Conservation (phyloP, 2,797 vertebrate genomes). For the Periophthalmus magnuspinnatus region DNA sequence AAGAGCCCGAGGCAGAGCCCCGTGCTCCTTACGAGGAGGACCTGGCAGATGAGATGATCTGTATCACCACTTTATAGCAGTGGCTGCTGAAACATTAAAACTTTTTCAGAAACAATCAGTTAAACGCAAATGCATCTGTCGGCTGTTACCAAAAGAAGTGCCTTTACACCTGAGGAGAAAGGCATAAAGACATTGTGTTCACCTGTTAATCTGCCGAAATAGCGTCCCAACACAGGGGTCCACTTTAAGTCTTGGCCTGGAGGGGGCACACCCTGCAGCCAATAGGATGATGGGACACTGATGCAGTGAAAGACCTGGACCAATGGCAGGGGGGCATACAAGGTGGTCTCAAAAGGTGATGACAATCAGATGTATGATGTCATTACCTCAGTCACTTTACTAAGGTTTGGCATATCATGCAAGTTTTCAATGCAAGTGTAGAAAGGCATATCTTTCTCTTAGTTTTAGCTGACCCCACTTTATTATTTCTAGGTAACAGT, state of each 20-base stretch:
- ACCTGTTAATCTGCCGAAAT: constrained; percentile 61
- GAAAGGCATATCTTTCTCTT: constrained; percentile 80
- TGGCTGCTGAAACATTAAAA: constrained; percentile 46
- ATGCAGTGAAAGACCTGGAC: constrained; percentile 58
- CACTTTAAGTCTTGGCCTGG: constrained; percentile 43
- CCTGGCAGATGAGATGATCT: constrained; percentile 99
- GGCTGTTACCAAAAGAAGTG: constrained; percentile 91
- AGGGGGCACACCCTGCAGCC: constrained; percentile 56
- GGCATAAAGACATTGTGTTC: constrained; percentile 80
- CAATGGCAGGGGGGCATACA: constrained; percentile 55
- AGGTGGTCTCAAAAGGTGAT: constrained; percentile 80
- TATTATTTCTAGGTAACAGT: constrained; percentile 49
- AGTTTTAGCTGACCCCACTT: constrained; percentile 55
- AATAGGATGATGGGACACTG: constrained; percentile 45
- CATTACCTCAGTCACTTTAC: constrained; percentile 90
- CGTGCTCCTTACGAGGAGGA: constrained; percentile 90
- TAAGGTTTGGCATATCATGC: constrained; percentile 88
- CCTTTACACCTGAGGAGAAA: constrained; percentile 85
- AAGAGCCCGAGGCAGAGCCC: constrained; percentile 86
- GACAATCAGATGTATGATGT: constrained; percentile 87
- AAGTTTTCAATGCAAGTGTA: constrained; percentile 83
- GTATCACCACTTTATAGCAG: constrained; percentile 98
- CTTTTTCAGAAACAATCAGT: constrained; percentile 43
- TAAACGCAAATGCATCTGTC: constrained; percentile 73
- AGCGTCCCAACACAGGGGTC: constrained; percentile 50